Base-by-base conservation (phyloP, 1,140 invertebrate genomes). In the Leptopilina clavipes region DNA sequence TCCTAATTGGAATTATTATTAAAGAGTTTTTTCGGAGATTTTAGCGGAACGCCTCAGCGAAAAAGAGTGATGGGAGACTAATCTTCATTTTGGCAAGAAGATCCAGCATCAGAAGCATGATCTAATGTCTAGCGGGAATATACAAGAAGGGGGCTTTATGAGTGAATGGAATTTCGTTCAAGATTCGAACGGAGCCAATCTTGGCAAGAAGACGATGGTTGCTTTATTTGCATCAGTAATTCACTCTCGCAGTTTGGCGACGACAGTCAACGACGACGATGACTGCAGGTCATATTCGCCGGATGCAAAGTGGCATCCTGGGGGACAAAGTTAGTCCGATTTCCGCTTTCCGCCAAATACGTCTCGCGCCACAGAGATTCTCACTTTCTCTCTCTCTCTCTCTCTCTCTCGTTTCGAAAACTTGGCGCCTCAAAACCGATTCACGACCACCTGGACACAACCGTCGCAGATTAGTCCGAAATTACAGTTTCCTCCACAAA, bases 141-240 rank as follows among this genome's bases (percentile, higher is more conserved):
- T 40, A 40, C 37, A 40, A 40, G 37, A 40, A 9, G 17, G 48
- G 84, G 82, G 83, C 80, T 86, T 82, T 83, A 84, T 88, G 87
- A 89, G 85, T 83, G 83, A 82, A 77, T 80, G 81, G 80, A 84
- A 88, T 82, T 85, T 86, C 82, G 77, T 86, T 79, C 80, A 83
- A 87, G 86, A 87, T 88, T 86, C 81, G 86, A 89, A 76, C 86
- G 85, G 9, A 31, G 1, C 5, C 25, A 89, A 88, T 89, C 86
- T 87, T 87, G 83, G 87, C 85, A 85, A 85, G 83, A 88, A 85
- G 77, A 74, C 75, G 86, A 77, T 76, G 86, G 78, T 79, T 86
- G 86, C 84, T 82, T 88, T 87, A 89, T 88, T 88, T 87, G 88
- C 88, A 89, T 88, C 88, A 80, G 84, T 88, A 88, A 89, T 89